Percentiles rank a stretch among this genome's conserved stretches.
These are phyloP conservation scores for Hylaeus anthracinus DNA, from an alignment of 1,140 invertebrate genomes.

Conservation along the genomic window DNA sequence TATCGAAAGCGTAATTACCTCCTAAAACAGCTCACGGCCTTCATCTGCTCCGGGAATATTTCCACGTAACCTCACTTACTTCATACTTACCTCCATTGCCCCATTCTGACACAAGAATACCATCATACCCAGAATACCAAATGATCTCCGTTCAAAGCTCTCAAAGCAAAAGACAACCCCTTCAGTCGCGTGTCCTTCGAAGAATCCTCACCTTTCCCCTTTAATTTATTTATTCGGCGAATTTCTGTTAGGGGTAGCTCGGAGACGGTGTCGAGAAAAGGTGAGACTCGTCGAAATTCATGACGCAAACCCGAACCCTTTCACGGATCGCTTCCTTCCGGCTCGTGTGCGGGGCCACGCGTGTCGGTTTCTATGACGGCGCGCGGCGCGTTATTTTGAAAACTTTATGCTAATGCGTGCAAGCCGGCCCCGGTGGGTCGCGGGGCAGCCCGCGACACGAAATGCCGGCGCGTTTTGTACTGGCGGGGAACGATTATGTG, in stretches of 20 bases:
- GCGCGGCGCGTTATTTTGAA: conserved; percentile 37
- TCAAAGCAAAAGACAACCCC: not conserved
- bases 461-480: conserved; percentile 43
- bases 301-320: conserved; percentile 29
- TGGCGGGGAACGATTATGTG: conserved; percentile 66
- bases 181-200: not conserved
- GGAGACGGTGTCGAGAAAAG: not conserved
- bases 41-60: no score
- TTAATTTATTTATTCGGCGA: no score
- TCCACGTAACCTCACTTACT: no score
- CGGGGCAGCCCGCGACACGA: conserved; percentile 53
- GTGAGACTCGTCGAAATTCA: conserved; percentile 30
- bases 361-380: conserved; percentile 47
- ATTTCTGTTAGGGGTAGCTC: no score
- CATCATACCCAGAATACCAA: no score
- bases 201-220: not conserved
- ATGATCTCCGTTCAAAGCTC: not conserved
- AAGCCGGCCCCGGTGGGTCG: conserved; percentile 42
- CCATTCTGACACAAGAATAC: no score
- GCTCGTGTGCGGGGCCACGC: conserved; percentile 68
- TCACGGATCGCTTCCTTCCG: conserved; percentile 37
- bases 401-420: conserved; percentile 72
- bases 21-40: no score
- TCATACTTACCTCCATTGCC: no score
- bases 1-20: no score